phyloP scores from a whole-genome alignment of 2,888 invertebrate genomes.

The Drosophila cracens region DNA sequence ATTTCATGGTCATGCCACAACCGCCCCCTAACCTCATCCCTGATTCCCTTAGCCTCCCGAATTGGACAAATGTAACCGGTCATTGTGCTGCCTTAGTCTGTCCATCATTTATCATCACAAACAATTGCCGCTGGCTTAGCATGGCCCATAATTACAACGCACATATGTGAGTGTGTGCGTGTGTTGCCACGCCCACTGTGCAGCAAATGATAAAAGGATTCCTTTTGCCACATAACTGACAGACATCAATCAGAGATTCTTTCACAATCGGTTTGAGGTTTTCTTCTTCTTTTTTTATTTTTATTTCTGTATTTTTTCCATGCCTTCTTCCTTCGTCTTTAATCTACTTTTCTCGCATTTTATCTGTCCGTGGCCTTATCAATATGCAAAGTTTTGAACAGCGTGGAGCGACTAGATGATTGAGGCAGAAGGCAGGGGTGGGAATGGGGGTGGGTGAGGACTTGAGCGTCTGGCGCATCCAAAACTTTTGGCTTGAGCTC shows the following conservation, averaged over 20 bases:
- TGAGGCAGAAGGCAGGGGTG: neutral
- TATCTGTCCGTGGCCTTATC: conserved; percentile 68
- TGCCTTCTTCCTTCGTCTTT: conserved; percentile 47
- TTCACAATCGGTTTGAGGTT: conserved; percentile 34
- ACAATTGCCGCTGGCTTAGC: conserved; percentile 72
- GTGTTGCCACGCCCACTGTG: conserved; percentile 37
- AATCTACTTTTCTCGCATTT: conserved; percentile 63
- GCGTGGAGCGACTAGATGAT: neutral
- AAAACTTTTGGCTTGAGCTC: conserved; percentile 54
- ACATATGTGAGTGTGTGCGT: neutral
- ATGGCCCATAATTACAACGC: conserved; percentile 70
- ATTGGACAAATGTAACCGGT: neutral
- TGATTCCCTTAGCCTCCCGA: neutral
- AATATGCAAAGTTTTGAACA: conserved; percentile 74
- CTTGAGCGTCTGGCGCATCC: conserved; percentile 11
- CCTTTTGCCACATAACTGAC: conserved; percentile 61
- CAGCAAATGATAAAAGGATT: conserved; percentile 68
- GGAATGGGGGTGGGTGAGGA: neutral
- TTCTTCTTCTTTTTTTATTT: neutral
- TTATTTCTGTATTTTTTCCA: conserved; percentile 9
- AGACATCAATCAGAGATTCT: conserved; percentile 71
- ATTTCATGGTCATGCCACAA: conserved; percentile 54
- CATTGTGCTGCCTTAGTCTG: conserved; percentile 22
- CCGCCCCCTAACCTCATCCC: neutral
- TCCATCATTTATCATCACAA: conserved; percentile 77